Evolutionary conservation across 30 jellyfish, hydroid and myxozoan species (phyloP).

Genomic region (Turritopsis rubra): DNA sequence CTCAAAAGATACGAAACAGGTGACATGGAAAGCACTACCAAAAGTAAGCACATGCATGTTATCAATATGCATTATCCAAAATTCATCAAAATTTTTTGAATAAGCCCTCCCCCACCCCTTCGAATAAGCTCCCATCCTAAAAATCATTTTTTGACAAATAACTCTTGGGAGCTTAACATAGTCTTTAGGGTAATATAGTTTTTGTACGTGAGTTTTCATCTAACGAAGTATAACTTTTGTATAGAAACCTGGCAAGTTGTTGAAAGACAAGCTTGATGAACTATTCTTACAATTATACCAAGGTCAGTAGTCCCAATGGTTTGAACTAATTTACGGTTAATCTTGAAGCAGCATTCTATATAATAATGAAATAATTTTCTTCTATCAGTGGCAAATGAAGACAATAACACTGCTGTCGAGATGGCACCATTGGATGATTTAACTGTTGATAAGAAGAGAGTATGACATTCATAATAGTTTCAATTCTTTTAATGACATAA

Average conservation of each 20-base stretch:
- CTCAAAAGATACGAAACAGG: slow-evolving; percentile 64
- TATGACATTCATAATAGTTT: slow-evolving; percentile 7
- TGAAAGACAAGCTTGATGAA: slow-evolving; percentile 84
- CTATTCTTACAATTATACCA: slow-evolving; percentile 41
- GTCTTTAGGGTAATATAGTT: too few species aligned
- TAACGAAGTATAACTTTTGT: neutral
- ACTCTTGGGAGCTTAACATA: too few species aligned
- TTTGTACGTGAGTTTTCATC: too few species aligned
- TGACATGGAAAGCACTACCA: slow-evolving; percentile 84
- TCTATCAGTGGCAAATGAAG: slow-evolving; percentile 69
- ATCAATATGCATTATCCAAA: neutral
- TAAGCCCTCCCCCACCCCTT: too few species aligned
- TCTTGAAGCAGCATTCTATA: neutral
- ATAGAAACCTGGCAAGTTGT: slow-evolving; percentile 83
- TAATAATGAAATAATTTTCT: neutral
- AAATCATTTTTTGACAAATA: too few species aligned
- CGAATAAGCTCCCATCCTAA: too few species aligned
- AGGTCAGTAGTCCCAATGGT: slow-evolving; percentile 26
- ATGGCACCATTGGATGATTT: slow-evolving; percentile 87
- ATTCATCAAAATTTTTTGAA: neutral
- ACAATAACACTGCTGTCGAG: slow-evolving; percentile 83
- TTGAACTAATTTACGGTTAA: neutral
- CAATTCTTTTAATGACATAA: neutral
- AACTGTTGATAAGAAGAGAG: slow-evolving; percentile 52
- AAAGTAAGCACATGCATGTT: slow-evolving; percentile 32